Conservation (phyloP, 2,888 invertebrate genomes). For the Torymus auratus region DNA sequence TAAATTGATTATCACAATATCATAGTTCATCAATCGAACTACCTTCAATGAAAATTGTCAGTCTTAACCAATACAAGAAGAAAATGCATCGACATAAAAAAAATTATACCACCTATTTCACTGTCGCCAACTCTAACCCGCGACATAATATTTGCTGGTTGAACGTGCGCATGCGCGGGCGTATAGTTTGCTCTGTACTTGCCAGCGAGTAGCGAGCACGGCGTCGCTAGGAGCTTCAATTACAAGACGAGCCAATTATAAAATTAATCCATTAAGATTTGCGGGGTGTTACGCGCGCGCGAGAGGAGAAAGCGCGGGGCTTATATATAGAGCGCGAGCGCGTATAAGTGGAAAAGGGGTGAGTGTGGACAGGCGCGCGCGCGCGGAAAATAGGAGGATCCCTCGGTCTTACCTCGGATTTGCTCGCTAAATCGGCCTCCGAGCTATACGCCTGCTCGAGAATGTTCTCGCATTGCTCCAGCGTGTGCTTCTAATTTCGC, state of each 20-base stretch:
- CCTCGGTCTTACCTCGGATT: conserved; percentile 72
- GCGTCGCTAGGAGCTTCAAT: conserved; percentile 60
- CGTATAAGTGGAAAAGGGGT: conserved; percentile 25
- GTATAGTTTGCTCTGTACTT: too few species aligned
- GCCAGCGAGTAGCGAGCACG: too few species aligned
- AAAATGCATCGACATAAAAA: too few species aligned
- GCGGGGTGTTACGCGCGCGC: conserved; percentile 40
- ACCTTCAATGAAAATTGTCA: too few species aligned
- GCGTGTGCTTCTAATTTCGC: conserved; percentile 19
- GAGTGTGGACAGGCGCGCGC: conserved; percentile 38
- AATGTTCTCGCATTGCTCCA: conserved; percentile 51
- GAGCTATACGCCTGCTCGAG: conserved; percentile 63
- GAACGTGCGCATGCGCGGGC: not conserved
- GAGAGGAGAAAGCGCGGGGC: conserved; percentile 23
- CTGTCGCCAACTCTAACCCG: too few species aligned
- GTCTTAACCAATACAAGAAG: too few species aligned
- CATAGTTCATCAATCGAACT: too few species aligned
- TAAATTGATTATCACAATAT: too few species aligned
- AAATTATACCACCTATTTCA: too few species aligned
- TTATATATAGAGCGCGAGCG: conserved; percentile 1
- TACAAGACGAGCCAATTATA: conserved; percentile 71
- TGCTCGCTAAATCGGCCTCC: conserved; percentile 68
- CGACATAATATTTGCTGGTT: not conserved
- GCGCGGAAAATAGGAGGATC: conserved; percentile 70
- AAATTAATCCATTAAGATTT: conserved; percentile 73